phyloP scores from a whole-genome alignment of 2,888 invertebrate genomes.

The Philaethria dido region DNA sequence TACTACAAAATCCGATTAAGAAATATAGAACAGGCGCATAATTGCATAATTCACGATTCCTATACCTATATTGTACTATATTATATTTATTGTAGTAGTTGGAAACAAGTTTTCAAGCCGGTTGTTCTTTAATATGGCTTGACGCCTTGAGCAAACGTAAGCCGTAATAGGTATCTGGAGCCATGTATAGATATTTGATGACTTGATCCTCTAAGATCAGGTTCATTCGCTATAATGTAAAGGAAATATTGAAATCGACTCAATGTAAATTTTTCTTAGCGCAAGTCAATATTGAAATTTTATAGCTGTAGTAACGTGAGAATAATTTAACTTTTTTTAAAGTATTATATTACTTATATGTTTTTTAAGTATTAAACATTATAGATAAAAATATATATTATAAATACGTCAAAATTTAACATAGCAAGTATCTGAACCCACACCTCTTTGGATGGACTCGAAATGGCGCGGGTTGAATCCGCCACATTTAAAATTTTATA shows the following conservation, averaged over 20 bases:
- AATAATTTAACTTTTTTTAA: no score
- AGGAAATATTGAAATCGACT: constrained; percentile 12
- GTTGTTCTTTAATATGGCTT: constrained; percentile 63
- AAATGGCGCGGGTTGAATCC: no score
- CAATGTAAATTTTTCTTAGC: background rate
- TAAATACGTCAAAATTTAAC: no score
- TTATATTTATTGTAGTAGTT: constrained; percentile 54
- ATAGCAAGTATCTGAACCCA: no score
- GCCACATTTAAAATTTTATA: no score
- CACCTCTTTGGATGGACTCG: no score
- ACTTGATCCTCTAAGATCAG: constrained; percentile 28
- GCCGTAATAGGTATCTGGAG: constrained; percentile 41
- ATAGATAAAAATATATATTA: no score
- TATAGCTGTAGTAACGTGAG: constrained; percentile 1
- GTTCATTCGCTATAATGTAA: constrained; percentile 12
- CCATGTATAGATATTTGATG: constrained; percentile 28
- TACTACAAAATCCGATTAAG: constrained; percentile 38
- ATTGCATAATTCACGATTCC: constrained; percentile 32
- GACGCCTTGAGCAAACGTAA: constrained; percentile 46
- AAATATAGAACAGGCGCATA: constrained; percentile 30
- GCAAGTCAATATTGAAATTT: constrained; percentile 7
- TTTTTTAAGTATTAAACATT: no score
- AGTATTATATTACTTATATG: no score
- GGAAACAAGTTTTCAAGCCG: constrained; percentile 45
- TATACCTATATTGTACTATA: constrained; percentile 31